A percentile compares a stretch with the other conserved stretches of the same genome.
phyloP scores from a whole-genome alignment of 1,140 invertebrate species.

The Achatina immaculata region DNA sequence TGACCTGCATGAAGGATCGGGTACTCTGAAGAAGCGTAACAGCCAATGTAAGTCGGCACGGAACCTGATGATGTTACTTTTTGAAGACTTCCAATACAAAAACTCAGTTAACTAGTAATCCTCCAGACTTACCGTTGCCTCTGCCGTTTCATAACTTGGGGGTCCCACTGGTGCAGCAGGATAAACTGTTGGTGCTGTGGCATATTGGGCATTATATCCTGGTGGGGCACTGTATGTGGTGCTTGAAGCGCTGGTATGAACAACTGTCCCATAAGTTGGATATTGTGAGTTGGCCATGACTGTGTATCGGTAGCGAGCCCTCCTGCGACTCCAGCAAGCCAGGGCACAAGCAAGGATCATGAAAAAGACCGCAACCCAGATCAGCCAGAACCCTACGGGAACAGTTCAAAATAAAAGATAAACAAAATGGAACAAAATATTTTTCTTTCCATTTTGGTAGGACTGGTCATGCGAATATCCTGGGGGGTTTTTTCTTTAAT shows the following conservation, averaged over 20 bases:
- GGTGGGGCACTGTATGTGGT: background rate
- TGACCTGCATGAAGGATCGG: too few species aligned
- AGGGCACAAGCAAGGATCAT: constrained; percentile 39
- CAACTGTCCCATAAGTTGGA: constrained; percentile 43
- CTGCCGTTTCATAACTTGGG: constrained; percentile 17
- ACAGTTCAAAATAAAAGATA: too few species aligned
- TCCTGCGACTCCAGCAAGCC: constrained; percentile 33
- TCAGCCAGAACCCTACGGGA: constrained; percentile 52
- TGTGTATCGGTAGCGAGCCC: constrained; percentile 13
- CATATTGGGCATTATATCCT: background rate
- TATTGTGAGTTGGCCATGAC: constrained; percentile 37
- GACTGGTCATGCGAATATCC: too few species aligned
- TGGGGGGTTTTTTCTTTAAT: too few species aligned
- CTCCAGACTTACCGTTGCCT: background rate
- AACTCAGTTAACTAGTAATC: too few species aligned
- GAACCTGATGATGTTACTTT: too few species aligned
- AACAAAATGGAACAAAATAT: too few species aligned
- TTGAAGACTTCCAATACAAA: too few species aligned
- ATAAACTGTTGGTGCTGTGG: background rate
- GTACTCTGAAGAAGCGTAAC: too few species aligned
- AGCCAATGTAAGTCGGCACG: too few species aligned
- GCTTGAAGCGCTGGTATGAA: constrained; percentile 7
- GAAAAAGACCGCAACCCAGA: constrained; percentile 47
- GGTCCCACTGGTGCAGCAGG: constrained; percentile 24
- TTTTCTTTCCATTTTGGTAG: too few species aligned